A percentile compares a stretch with the other conserved stretches of the same genome.
Conservation (phyloP, 1,140 invertebrate species). For the Galleria mellonella region DNA sequence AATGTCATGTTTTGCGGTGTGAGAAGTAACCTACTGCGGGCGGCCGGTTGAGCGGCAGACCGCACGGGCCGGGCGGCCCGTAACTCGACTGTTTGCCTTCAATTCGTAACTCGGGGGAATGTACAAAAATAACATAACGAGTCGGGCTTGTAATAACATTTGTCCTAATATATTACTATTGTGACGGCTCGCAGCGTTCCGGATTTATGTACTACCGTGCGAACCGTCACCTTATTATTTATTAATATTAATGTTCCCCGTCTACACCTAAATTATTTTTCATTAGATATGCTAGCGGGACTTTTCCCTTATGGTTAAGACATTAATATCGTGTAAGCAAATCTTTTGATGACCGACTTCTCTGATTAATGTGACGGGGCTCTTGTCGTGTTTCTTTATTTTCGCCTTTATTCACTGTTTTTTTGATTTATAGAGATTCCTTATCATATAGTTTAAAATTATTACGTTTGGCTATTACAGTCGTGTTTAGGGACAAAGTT, state of each 20-base stretch:
- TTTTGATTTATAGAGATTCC: too few species aligned
- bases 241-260: conserved; percentile 59
- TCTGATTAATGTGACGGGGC: conserved; percentile 2
- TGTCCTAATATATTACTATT: conserved; percentile 67
- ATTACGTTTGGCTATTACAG: too few species aligned
- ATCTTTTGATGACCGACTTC: conserved; percentile 24
- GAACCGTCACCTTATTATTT: conserved; percentile 53
- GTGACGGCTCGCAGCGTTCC: conserved; percentile 45
- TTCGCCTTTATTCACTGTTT: background rate
- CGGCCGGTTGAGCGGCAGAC: background rate
- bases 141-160: conserved; percentile 67
- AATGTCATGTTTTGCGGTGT: too few species aligned
- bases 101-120: conserved; percentile 34
- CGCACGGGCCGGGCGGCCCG: conserved; percentile 8
- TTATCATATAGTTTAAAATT: too few species aligned
- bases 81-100: conserved; percentile 22
- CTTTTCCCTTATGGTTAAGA: conserved; percentile 22
- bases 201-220: conserved; percentile 54
- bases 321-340: conserved; percentile 26
- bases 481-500: too few species aligned
- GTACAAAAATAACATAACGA: conserved; percentile 64
- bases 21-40: background rate
- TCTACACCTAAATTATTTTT: conserved; percentile 51
- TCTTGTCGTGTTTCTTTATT: background rate
- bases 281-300: conserved; percentile 42